Conservation (phyloP, 1,140 invertebrate species). For the Drosophila ercepeae region DNA sequence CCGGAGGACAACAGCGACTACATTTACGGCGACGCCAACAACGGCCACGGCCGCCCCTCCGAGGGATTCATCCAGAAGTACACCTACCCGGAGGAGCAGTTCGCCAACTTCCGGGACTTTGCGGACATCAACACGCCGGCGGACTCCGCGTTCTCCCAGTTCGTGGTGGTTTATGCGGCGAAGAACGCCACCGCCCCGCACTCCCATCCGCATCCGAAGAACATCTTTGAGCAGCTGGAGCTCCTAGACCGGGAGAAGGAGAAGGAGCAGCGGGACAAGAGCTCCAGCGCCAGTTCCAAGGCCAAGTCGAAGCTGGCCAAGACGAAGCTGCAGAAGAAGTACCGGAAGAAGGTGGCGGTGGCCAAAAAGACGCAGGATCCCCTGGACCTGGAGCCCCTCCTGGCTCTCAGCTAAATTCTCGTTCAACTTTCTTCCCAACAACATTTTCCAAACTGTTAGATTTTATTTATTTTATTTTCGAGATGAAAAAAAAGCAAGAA, state of each 20-base stretch:
- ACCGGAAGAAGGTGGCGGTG: constrained; percentile 85
- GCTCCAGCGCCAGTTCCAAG: constrained; percentile 88
- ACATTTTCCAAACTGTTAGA: constrained; percentile 28
- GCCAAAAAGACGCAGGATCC: constrained; percentile 68
- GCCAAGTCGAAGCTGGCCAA: constrained; percentile 87
- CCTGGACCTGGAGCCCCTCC: constrained; percentile 86
- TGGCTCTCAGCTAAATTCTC: constrained; percentile 87
- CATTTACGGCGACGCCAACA: constrained; percentile 86
- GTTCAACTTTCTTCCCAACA: constrained; percentile 1
- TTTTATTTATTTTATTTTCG: constrained; percentile 56
- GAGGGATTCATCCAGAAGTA: constrained; percentile 83
- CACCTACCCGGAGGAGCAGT: constrained; percentile 89
- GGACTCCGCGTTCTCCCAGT: constrained; percentile 91
- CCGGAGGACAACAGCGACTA: constrained; percentile 85
- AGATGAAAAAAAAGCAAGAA: constrained; percentile 17
- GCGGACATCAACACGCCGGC: constrained; percentile 93
- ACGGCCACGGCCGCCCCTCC: constrained; percentile 87
- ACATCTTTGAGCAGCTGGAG: constrained; percentile 91
- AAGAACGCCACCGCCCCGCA: constrained; percentile 86
- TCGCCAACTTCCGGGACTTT: constrained; percentile 94
- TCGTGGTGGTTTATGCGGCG: constrained; percentile 92
- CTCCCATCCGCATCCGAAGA: constrained; percentile 88
- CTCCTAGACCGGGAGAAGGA: constrained; percentile 87
- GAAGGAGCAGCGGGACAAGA: constrained; percentile 76
- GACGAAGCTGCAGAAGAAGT: constrained; percentile 86